Base-by-base conservation (phyloP, 2,113 vertebrate species). In the Oreochromis tanganicae region DNA sequence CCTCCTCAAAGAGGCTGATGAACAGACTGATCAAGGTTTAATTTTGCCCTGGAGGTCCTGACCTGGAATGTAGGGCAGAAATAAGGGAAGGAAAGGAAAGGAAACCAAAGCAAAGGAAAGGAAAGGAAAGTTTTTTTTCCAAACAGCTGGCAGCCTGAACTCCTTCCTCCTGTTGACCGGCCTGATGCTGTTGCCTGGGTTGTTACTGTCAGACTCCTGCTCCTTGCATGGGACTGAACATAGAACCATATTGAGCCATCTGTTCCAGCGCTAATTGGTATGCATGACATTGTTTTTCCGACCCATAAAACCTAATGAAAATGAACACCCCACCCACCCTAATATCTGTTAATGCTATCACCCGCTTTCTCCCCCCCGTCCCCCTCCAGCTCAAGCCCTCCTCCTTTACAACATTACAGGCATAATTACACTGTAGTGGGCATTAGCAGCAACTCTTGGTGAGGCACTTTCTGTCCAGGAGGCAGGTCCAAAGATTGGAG, bases 301-400 rank as follows among this genome's bases (percentile, higher is more conserved):
- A 89, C 91, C 92, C 95, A 96, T 96, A 94, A 96, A 95, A 91
- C 88, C 87, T 95, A 95, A 96, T 96, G 94, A 94, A 96, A 95
- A 96, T 71, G 84, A 95, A 93, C 91, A 85, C 94, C 93, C 93
- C 91, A 38, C 89, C 89, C 88, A 83, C 84, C 93, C 88, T 93
- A 93, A 96, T 94, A 92, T 87, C 88, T 85, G 86, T 87, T 93
- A 94, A 94, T 93, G 93, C 93, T 85, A 91, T 87, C 87, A 63
- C 85, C 91, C 89, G 2, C 88, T 16, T 38, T 24, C 52, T 63
- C 32, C 21, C 68, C 59, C 59, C 5, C 1, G 5, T 41, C 36
- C 75, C 46, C 55, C 29, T 36, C 34, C 55, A 29, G 19, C 75
- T 57, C 46, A 17, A 27, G 48, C 68, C 54, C 61, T 43, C 84